Evolutionary conservation across 2,797 vertebrate genomes (phyloP), one percentile per base, ranked within the genome.

Genomic region (Artibeus lituratus): DNA sequence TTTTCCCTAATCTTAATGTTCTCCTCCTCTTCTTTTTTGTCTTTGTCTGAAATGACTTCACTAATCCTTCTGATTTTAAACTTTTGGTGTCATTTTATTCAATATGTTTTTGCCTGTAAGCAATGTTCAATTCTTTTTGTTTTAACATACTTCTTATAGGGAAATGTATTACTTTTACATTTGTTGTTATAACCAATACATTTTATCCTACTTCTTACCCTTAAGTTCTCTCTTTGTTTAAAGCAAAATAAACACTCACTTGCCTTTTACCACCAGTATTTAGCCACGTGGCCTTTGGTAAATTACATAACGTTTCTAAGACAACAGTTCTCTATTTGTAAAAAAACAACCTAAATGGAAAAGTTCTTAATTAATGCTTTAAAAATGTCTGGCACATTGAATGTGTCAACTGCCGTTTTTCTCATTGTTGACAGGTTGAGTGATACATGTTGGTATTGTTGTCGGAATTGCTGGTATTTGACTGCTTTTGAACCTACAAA

Each of bases 51-150:
- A 49, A 92, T 88, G 35, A 55, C 47, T 83, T 92, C 12, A 72
- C 76, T 72, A 18, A 53, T 62, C 37, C 29, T 72, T 88, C 12
- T 69, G 42, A 96, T 96, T 83, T 96, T 80, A 80, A 86, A 88
- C 21, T 51, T 90, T 42, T 35, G 2, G 5, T 87, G 12, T 73
- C 29, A 37, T 94, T 96, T 90, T 87, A 49, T 78, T 76, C 72
- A 55, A 55, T 85, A 9, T 88, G 12, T 86, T 86, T 92, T 96
- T 96, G 49, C 26, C 55, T 29, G 1, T 85, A 44, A 88, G 35
- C 15, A 93, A 49, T 22, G 18, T 32, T 86, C 81, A 39, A 44
- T 89, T 93, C 39, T 69, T 77, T 87, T 81, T 91, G 39, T 92
- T 89, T 89, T 57, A 59, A 76, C 59, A 26, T 53, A 51, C 3